Percentiles rank a stretch among this genome's conserved stretches.
These are phyloP conservation scores for Petrolisthes cinctipes DNA, from an alignment of 2,888 invertebrate species.

Conservation along the genomic window DNA sequence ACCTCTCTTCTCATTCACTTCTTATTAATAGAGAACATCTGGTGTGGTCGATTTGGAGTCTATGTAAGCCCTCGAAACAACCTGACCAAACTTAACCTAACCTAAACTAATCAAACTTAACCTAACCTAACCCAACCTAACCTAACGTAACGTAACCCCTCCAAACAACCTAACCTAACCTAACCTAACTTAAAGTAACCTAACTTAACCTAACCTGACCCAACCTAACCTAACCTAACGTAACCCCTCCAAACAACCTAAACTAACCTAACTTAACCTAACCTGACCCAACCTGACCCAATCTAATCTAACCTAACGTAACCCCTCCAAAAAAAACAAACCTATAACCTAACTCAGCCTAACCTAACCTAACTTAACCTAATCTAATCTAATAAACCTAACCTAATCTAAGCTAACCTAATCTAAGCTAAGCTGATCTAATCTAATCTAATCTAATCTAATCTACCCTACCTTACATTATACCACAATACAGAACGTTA, in stretches of 20 bases:
- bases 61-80: too few relatives aligned
- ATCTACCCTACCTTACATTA: too few relatives aligned
- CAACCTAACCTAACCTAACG: neutral
- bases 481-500: neutral
- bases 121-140: neutral
- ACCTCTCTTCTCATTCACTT: too few relatives aligned
- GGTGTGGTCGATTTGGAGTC: too few relatives aligned
- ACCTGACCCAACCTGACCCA: neutral
- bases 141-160: too few relatives aligned
- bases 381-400: too few relatives aligned
- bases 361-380: constrained; percentile 1
- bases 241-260: neutral
- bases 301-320: neutral
- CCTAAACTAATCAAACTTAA: too few relatives aligned
- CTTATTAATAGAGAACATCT: too few relatives aligned
- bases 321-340: neutral
- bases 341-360: neutral
- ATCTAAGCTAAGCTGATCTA: neutral
- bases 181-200: too few relatives aligned
- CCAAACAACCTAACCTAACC: too few relatives aligned
- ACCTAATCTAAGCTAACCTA: neutral
- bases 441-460: neutral
- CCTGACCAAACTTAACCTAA: too few relatives aligned
- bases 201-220: too few relatives aligned
- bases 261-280: neutral